Evolutionary conservation across 2,113 vertebrate species (phyloP), one percentile per base, ranked within the genome.

Genomic region (Stegostoma tigrinum): DNA sequence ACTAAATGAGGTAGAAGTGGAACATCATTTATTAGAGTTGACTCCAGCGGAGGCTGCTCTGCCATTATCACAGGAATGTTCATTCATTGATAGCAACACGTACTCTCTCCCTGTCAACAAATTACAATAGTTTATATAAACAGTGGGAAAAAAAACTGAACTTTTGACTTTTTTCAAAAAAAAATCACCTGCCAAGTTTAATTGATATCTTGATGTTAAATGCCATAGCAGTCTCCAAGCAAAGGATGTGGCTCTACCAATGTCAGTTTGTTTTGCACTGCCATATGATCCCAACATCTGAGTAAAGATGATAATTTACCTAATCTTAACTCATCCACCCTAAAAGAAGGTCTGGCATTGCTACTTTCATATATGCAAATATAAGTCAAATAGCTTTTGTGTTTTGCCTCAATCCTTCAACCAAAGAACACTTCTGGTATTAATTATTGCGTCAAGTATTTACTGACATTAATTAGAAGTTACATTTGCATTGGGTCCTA

Each of bases 41-140:
- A 96, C 97, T 98, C 98, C 96, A 98, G 83, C 24, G 97, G 97
- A 42, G 97, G 97, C 97, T 98, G 97, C 95, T 98, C 98, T 96
- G 97, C 97, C 98, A 98, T 98, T 97, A 98, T 98, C 96, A 97
- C 97, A 96, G 97, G 96, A 97, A 96, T 96, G 96, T 97, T 96
- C 96, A 96, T 96, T 98, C 98, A 97, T 98, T 95, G 97, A 97
- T 96, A 96, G 94, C 80, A 96, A 96, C 96, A 97, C 96, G 17
- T 66, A 48, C 45, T 10, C 61, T 68, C 91, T 68, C 91, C 91
- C 91, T 94, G 42, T 42, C n/a, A 94, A 94, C 30, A 30, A 61
- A 93, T 38, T n/a, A 94, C n/a, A 67, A 45, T 1, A 27, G 30
- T 55, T 89, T 55, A 48, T 89, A 90, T 55, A 90, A 34, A 30